These are phyloP conservation scores for Dichetophora obliterata DNA, from an alignment of 2,888 invertebrate species.

Conservation along the genomic window DNA sequence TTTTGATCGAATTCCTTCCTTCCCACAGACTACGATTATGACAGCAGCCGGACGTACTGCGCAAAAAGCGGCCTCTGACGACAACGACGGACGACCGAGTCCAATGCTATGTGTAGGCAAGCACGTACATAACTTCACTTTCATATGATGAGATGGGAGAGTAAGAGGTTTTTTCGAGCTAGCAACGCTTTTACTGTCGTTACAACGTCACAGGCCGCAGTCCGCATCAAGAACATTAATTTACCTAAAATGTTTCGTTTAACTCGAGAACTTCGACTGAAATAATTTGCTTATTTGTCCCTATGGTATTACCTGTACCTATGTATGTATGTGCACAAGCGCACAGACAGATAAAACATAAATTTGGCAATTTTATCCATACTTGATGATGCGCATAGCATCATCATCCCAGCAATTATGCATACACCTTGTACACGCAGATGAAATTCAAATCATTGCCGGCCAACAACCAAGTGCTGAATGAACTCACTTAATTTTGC, in stretches of 20 bases:
- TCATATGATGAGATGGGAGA: slow-evolving; percentile 21
- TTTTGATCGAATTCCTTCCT: slow-evolving; percentile 31
- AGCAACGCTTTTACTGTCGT: slow-evolving; percentile 9
- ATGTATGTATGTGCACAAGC: background rate
- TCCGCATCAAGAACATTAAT: background rate
- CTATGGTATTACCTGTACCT: background rate
- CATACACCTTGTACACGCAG: background rate
- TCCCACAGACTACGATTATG: slow-evolving; percentile 19
- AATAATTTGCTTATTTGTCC: background rate
- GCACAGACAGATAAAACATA: background rate
- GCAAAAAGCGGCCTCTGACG: slow-evolving; percentile 13
- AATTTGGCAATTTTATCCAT: background rate
- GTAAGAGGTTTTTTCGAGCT: background rate
- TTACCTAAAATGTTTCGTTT: slow-evolving; percentile 4
- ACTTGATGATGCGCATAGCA: slow-evolving; percentile 3
- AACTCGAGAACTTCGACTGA: background rate
- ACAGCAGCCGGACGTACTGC: background rate
- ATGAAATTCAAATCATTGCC: slow-evolving; percentile 1
- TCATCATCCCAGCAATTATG: slow-evolving; percentile 5
- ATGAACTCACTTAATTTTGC: background rate
- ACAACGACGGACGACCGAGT: background rate
- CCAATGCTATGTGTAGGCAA: background rate
- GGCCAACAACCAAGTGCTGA: background rate
- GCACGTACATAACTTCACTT: slow-evolving; percentile 28
- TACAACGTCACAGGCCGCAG: background rate